Conservation (phyloP, 2,888 invertebrate genomes). For the Temnothorax unifasciatus region DNA sequence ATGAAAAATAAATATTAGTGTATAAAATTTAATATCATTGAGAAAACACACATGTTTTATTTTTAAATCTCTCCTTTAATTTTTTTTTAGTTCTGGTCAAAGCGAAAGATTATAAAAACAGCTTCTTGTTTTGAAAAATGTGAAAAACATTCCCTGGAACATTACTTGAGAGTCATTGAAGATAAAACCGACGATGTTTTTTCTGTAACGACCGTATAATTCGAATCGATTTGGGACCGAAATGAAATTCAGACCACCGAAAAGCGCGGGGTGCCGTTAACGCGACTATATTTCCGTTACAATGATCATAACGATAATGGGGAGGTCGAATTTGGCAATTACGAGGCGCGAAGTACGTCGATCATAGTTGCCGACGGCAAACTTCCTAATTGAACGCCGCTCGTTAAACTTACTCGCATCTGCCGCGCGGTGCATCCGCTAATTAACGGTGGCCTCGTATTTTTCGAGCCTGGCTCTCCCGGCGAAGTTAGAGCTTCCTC, state of each 20-base stretch:
- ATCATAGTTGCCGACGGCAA: slow-evolving; percentile 45
- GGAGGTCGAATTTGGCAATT: slow-evolving; percentile 33
- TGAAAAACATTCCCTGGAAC: neutral
- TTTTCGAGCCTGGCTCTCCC: slow-evolving; percentile 26
- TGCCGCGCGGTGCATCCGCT: slow-evolving; percentile 40
- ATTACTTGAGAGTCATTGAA: neutral
- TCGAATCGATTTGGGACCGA: neutral
- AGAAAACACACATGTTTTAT: neutral
- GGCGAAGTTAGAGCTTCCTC: slow-evolving; percentile 14
- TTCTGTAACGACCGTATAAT: neutral
- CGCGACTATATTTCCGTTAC: slow-evolving; percentile 32
- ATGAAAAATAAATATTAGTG: slow-evolving; percentile 1
- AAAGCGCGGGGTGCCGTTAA: neutral
- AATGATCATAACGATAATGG: slow-evolving; percentile 46
- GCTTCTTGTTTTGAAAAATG: neutral
- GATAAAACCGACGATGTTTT: neutral
- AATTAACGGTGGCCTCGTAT: slow-evolving; percentile 44
- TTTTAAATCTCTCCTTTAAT: neutral
- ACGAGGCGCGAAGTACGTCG: slow-evolving; percentile 46
- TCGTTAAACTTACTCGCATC: slow-evolving; percentile 53
- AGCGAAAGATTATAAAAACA: neutral
- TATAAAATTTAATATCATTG: neutral
- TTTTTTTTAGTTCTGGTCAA: neutral
- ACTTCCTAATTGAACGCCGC: slow-evolving; percentile 61
- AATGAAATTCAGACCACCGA: neutral